Evolutionary conservation across 2,797 vertebrate species (phyloP), one percentile per base, ranked within the genome.

Genomic region (Danionella dracula): DNA sequence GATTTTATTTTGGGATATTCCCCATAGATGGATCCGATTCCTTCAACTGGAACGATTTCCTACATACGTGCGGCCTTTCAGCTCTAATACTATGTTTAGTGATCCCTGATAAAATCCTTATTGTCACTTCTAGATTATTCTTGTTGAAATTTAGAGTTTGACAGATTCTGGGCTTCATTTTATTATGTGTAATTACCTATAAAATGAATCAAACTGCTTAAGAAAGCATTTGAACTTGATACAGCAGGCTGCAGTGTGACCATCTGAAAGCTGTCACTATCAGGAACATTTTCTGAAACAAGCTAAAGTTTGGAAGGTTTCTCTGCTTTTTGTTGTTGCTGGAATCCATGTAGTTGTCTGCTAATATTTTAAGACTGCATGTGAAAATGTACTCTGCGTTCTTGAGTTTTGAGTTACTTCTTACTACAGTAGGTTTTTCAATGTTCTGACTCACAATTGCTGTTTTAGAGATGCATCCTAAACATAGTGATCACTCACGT

Each of bases 1-100:
- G 81, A 82, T 87, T 88, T 90, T 91, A 91, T 91, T 91, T 90
- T 89, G 70, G 86, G 87, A 82, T 88, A 87, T 89, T 90, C 89
- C 90, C 90, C 85, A 82, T 81, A 88, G 88, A 90, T 85, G 85
- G 87, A 83, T 89, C 85, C 74, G 73, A 85, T 89, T 87, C 83
- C 84, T 88, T 71, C 80, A 66, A 81, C 80, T 75, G 71, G 79
- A 85, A 76, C 71, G 4, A 81, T 87, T 90, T 90, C 85, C 87
- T 88, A 79, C 83, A 87, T 88, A 88, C 82, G 86, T 90, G 88
- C 86, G 64, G 69, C 75, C 59, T 81, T 82, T 83, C 86, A 87
- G 87, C 82, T 82, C 75, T 65, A 76, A 68, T 75, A 38, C 44
- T 74, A 54, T 54, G 66, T 71, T n/a, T 75, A 50, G 32, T 54